Conservation (phyloP, 2,888 invertebrate species). For the Pachydiplax longipennis region DNA sequence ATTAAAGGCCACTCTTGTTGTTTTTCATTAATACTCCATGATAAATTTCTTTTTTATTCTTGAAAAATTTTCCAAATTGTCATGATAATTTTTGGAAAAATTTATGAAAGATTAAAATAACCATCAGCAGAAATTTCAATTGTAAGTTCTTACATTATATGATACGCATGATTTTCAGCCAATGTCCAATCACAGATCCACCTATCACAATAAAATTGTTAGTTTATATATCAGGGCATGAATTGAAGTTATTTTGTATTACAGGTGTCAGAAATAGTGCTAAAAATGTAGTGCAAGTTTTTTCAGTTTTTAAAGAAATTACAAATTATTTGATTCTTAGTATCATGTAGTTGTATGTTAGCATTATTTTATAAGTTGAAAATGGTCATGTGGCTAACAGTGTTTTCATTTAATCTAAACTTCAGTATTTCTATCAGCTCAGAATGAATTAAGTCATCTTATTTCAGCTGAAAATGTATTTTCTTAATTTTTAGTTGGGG, state of each 20-base stretch:
- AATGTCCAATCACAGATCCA: slow-evolving; percentile 11
- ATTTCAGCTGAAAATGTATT: not conserved
- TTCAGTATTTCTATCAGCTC: not conserved
- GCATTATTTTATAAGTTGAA: not conserved
- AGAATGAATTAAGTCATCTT: not conserved
- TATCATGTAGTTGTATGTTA: not conserved
- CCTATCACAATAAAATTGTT: not conserved
- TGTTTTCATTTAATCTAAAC: not conserved
- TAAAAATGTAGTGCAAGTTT: not conserved
- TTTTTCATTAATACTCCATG: no score
- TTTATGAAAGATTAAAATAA: no score
- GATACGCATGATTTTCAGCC: not conserved
- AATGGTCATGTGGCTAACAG: not conserved
- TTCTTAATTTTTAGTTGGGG: not conserved
- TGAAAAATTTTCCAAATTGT: no score
- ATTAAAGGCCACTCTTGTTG: no score
- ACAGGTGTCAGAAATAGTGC: not conserved
- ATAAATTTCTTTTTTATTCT: no score
- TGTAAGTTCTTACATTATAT: not conserved
- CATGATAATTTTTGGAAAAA: no score
- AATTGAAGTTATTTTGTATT: not conserved
- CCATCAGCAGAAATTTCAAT: no score
- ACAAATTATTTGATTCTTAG: not conserved
- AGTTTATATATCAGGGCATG: not conserved
- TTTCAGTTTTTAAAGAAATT: not conserved